Evolutionary conservation across 2,113 vertebrate genomes (phyloP).

Genomic region (Podarcis cretensis): DNA sequence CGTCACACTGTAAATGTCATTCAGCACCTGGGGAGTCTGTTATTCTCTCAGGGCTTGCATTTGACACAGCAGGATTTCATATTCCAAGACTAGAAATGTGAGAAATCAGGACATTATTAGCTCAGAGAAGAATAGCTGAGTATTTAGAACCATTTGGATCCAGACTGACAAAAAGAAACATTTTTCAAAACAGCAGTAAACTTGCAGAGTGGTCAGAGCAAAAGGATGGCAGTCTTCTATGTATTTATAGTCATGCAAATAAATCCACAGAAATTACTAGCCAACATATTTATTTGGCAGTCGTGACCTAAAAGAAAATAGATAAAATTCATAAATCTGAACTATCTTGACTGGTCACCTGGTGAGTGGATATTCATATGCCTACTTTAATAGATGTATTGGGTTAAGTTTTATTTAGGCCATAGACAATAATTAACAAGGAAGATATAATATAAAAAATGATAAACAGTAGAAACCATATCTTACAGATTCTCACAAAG

Average conservation of each 20-base stretch:
- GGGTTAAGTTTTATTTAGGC: not conserved
- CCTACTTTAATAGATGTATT: not conserved
- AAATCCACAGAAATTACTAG: not conserved
- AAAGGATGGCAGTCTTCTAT: not conserved
- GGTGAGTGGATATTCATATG: not conserved
- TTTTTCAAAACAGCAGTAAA: not conserved
- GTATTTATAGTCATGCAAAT: not conserved
- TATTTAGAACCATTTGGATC: not conserved
- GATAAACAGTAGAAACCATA: not conserved
- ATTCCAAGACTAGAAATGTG: constrained; percentile 1
- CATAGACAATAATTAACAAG: not conserved
- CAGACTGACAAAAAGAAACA: not conserved
- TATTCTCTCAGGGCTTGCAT: not conserved
- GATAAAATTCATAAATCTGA: not conserved
- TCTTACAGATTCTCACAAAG: not conserved
- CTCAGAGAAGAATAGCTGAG: not conserved
- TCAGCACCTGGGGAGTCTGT: not conserved
- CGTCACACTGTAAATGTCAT: constrained; percentile 34
- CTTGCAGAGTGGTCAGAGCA: not conserved
- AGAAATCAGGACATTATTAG: constrained; percentile 15
- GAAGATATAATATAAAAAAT: not conserved
- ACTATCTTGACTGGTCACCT: not conserved
- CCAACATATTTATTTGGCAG: not conserved
- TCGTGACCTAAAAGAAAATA: not conserved
- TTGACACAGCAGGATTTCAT: not conserved